phyloP scores from a whole-genome alignment of 1,140 invertebrate species.

The Hypothenemus hampei region DNA sequence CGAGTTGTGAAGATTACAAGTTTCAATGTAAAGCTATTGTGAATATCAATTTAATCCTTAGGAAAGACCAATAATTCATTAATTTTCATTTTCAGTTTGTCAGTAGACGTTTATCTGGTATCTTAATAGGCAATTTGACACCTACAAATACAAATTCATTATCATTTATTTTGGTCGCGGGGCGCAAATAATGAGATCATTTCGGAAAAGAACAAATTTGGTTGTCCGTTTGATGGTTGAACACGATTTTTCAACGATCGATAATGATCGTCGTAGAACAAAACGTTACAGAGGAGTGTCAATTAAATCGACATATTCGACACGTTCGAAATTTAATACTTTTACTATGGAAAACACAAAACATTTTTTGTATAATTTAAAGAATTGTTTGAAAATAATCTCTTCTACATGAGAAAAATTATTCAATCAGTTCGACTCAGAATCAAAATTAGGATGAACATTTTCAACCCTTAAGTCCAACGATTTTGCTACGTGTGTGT shows the following conservation, averaged over 20 bases:
- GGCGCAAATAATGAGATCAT: constrained; percentile 13
- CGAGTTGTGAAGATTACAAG: no score
- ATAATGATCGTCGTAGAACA: constrained; percentile 11
- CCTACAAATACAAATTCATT: constrained; percentile 21
- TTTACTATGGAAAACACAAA: neutral
- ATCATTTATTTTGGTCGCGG: neutral
- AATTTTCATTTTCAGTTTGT: no score
- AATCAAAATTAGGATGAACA: neutral
- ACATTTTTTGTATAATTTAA: no score
- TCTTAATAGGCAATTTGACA: constrained; percentile 22
- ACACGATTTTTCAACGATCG: constrained; percentile 18
- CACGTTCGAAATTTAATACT: constrained; percentile 5
- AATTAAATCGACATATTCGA: constrained; percentile 5
- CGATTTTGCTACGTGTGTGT: constrained; percentile 6
- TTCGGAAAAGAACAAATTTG: constrained; percentile 18
- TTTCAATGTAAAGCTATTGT: no score
- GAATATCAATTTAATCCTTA: no score
- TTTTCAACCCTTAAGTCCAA: neutral
- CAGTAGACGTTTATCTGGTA: constrained; percentile 9
- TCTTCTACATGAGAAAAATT: no score
- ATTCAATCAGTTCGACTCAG: no score
- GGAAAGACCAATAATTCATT: no score
- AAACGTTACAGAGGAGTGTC: constrained; percentile 8
- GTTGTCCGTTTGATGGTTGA: constrained; percentile 12
- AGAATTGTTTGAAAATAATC: no score